Conservation (phyloP, 2,797 vertebrate genomes). For the Sparidentex hasta region DNA sequence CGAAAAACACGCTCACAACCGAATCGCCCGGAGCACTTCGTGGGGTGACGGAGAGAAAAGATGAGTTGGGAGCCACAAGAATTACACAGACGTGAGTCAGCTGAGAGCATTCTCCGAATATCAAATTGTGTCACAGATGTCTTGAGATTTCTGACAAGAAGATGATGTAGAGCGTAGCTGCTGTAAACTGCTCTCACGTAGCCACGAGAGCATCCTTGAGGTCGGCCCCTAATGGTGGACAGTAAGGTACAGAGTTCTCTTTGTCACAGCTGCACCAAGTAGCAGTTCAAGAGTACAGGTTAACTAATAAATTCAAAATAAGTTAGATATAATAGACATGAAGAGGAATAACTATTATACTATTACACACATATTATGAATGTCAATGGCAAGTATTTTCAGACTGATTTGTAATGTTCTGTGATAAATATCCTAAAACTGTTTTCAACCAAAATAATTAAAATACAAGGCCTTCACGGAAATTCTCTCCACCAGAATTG, state of each 20-base stretch:
- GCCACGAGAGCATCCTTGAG: not conserved
- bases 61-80: not conserved
- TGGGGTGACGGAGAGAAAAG: not conserved
- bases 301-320: no score
- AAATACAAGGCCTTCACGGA: not conserved
- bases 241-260: not conserved
- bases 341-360: not conserved
- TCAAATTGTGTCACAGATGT: not conserved
- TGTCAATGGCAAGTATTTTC: not conserved
- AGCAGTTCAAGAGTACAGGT: no score
- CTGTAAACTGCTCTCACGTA: not conserved
- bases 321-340: not conserved
- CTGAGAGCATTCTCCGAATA: not conserved
- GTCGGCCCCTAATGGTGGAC: not conserved
- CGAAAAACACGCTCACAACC: constrained; percentile 55
- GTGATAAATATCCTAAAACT: not conserved
- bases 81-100: not conserved
- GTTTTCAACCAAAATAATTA: not conserved
- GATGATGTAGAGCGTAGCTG: not conserved
- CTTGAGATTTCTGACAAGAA: not conserved
- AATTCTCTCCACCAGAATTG: no score
- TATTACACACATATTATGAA: not conserved
- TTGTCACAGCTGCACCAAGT: no score
- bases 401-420: not conserved
- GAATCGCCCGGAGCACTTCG: constrained; percentile 28